phyloP scores from a whole-genome alignment of 2,888 invertebrate genomes.

The Apotomis betuletana region DNA sequence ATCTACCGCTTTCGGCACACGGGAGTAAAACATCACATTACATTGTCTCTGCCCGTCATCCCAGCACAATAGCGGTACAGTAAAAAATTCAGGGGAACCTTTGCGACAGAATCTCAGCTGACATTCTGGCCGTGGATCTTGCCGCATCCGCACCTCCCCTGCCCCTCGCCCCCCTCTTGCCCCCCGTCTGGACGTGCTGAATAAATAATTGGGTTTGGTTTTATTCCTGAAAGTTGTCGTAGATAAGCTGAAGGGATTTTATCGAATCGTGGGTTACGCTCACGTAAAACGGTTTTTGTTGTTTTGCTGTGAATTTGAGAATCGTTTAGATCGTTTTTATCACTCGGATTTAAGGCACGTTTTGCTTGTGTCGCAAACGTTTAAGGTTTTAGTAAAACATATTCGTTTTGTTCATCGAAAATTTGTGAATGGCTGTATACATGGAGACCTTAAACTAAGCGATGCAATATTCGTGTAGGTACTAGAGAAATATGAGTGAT shows the following conservation, averaged over 20 bases:
- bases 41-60: constrained; percentile 5
- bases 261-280: constrained; percentile 11
- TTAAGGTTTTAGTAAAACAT: background rate
- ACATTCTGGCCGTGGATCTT: constrained; percentile 32
- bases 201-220: constrained; percentile 39
- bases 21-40: constrained; percentile 7
- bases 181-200: constrained; percentile 24
- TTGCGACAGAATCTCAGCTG: constrained; percentile 31
- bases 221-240: constrained; percentile 37
- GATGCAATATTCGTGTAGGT: too few species aligned
- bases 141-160: constrained; percentile 11
- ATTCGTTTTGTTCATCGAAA: too few species aligned
- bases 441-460: too few species aligned
- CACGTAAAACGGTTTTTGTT: constrained; percentile 17
- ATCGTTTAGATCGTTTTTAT: background rate
- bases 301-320: constrained; percentile 7
- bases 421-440: too few species aligned
- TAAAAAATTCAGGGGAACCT: constrained; percentile 19
- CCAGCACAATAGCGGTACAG: constrained; percentile 7
- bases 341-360: background rate
- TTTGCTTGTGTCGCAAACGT: background rate
- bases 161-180: background rate
- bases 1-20: background rate
- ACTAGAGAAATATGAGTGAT: too few species aligned
- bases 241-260: constrained; percentile 33